phyloP scores from a whole-genome alignment of 2,888 invertebrate genomes.

The Epiblema foenella region DNA sequence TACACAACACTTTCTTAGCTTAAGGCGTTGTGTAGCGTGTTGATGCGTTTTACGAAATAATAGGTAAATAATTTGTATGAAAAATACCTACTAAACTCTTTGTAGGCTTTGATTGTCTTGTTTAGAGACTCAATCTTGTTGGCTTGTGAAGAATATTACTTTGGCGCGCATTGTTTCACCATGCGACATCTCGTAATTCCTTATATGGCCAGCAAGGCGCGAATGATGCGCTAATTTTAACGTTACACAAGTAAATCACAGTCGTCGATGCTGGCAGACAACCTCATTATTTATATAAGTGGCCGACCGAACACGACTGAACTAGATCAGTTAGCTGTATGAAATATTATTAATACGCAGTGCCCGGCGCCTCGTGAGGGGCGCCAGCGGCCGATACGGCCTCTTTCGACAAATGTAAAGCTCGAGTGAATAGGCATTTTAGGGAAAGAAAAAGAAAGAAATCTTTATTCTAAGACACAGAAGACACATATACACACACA shows the following conservation, averaged over 20 bases:
- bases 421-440: too few relatives aligned
- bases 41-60: neutral
- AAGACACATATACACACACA: too few relatives aligned
- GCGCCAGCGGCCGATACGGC: neutral
- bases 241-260: conserved; percentile 35
- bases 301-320: conserved; percentile 6
- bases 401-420: neutral
- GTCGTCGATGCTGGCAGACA: conserved; percentile 35
- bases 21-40: too few relatives aligned
- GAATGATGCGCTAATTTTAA: conserved; percentile 34
- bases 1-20: too few relatives aligned
- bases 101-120: neutral
- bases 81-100: neutral
- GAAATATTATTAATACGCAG: conserved; percentile 24
- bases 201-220: conserved; percentile 9
- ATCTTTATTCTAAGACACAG: too few relatives aligned
- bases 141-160: neutral
- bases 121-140: neutral
- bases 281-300: conserved; percentile 32
- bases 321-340: conserved; percentile 24
- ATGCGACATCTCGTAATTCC: neutral
- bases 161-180: neutral
- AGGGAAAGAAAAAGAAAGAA: too few relatives aligned
- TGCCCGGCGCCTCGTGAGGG: neutral
- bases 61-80: neutral